Conservation (phyloP, 2,113 vertebrate genomes). For the Scytalopus superciliaris region DNA sequence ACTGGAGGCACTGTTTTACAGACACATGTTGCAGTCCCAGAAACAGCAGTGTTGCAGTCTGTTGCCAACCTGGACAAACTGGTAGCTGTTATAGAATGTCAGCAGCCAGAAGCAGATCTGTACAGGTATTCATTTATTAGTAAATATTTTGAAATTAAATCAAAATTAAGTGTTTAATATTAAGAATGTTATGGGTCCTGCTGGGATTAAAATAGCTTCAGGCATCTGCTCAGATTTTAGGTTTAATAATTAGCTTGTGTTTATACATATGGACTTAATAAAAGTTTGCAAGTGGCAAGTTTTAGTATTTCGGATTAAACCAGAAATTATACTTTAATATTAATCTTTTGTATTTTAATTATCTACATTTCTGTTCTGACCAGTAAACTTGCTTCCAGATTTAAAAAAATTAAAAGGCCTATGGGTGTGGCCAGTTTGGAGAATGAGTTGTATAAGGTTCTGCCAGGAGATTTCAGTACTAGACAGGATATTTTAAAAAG, state of each 20-base stretch:
- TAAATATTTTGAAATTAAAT: background rate
- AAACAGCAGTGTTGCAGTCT: slow-evolving; percentile 91
- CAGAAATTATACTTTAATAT: background rate
- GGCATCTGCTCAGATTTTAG: background rate
- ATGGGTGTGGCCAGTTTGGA: background rate
- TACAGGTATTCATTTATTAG: slow-evolving; percentile 82
- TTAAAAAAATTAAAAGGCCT: background rate
- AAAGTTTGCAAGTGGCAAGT: background rate
- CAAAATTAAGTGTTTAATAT: background rate
- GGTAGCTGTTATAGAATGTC: slow-evolving; percentile 93
- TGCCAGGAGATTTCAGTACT: background rate
- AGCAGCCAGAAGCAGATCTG: slow-evolving; percentile 93
- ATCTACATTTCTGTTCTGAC: background rate
- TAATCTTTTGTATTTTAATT: background rate
- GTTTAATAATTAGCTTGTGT: background rate
- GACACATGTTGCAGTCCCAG: slow-evolving; percentile 90
- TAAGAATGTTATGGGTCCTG: background rate
- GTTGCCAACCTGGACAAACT: slow-evolving; percentile 89
- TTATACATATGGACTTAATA: background rate
- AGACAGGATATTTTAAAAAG: background rate
- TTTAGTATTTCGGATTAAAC: background rate
- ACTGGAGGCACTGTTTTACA: slow-evolving; percentile 28
- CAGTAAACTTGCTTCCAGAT: background rate
- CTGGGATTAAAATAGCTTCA: background rate
- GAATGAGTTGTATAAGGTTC: background rate